These are phyloP conservation scores for Priocnemis perturbator DNA, from an alignment of 2,888 invertebrate genomes.

Conservation along the genomic window DNA sequence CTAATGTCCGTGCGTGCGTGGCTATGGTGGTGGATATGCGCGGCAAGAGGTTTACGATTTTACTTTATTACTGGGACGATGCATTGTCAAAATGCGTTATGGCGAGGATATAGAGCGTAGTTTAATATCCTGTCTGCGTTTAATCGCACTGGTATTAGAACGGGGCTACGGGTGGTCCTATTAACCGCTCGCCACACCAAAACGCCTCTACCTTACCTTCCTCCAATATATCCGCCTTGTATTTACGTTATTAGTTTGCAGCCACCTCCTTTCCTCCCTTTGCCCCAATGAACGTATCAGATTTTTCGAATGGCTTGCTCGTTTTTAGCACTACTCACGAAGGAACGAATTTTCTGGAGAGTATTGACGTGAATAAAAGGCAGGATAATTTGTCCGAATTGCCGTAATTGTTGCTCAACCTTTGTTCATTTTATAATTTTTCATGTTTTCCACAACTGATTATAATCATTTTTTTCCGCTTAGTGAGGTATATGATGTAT, in stretches of 20 bases:
- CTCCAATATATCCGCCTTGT: conserved; percentile 52
- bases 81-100: conserved; percentile 71
- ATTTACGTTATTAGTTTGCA: conserved; percentile 58
- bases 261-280: conserved; percentile 1
- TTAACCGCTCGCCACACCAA: conserved; percentile 61
- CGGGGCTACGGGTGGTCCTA: conserved; percentile 67
- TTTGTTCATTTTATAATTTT: too few relatives aligned
- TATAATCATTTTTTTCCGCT: too few relatives aligned
- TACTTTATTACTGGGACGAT: conserved; percentile 66
- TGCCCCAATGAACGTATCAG: background rate
- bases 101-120: conserved; percentile 57
- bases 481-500: too few relatives aligned
- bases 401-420: too few relatives aligned
- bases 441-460: too few relatives aligned
- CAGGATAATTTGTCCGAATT: too few relatives aligned
- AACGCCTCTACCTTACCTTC: conserved; percentile 56
- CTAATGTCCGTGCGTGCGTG: background rate
- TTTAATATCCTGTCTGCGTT: conserved; percentile 74
- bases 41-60: conserved; percentile 66
- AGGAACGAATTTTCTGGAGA: too few relatives aligned
- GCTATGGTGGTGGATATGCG: conserved; percentile 55
- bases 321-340: too few relatives aligned
- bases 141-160: conserved; percentile 71
- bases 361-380: too few relatives aligned
- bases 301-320: too few relatives aligned